Conservation (phyloP, 2,888 invertebrate species). For the Caenorhabditis drosophilae region DNA sequence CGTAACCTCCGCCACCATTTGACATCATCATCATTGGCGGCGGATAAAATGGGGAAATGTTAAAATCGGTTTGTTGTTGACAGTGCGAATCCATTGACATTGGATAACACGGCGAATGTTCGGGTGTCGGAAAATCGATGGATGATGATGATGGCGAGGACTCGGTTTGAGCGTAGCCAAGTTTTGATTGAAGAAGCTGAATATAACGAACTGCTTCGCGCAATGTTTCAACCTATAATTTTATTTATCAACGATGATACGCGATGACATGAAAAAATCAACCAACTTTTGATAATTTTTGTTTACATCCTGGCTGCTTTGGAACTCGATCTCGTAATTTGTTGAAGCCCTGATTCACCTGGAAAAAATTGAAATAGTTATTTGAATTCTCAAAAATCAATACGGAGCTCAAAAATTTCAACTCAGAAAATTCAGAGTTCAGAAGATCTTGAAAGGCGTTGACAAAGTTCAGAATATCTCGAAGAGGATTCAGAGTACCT, state of each 20-base stretch:
- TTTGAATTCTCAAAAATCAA: too few species aligned
- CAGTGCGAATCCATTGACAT: not conserved
- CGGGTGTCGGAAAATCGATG: constrained; percentile 26
- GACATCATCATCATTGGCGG: too few species aligned
- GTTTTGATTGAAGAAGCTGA: constrained; percentile 29
- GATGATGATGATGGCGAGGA: constrained; percentile 3
- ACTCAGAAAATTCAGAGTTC: too few species aligned
- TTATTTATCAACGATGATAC: too few species aligned
- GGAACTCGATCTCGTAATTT: constrained; percentile 39
- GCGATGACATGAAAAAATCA: too few species aligned
- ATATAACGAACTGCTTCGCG: constrained; percentile 51
- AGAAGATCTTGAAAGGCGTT: too few species aligned
- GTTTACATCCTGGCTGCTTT: constrained; percentile 18
- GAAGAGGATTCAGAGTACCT: too few species aligned
- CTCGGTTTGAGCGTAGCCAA: constrained; percentile 17
- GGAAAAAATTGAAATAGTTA: constrained; percentile 6
- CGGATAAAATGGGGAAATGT: constrained; percentile 11
- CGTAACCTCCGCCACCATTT: too few species aligned
- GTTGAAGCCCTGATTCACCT: constrained; percentile 50
- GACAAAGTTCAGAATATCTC: too few species aligned
- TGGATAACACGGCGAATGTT: constrained; percentile 19
- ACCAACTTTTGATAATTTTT: constrained; percentile 42
- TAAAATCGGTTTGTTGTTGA: not conserved
- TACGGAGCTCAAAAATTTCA: too few species aligned
- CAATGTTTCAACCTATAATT: constrained; percentile 49